Evolutionary conservation across 2,797 vertebrate species (phyloP).

Genomic region (Lerista edwardsae): DNA sequence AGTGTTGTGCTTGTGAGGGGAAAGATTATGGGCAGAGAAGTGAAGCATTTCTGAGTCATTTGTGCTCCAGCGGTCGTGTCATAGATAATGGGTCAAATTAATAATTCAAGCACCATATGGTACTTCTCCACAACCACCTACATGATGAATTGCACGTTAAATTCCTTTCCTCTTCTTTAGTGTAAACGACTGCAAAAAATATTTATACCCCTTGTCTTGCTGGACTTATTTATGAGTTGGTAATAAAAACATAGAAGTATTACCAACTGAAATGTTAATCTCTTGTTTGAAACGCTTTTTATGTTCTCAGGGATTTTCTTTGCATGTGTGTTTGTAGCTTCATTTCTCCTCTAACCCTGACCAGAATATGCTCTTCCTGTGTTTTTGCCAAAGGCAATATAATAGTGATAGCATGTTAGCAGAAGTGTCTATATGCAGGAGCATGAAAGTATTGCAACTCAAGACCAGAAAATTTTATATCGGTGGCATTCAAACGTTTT

Average conservation of each 20-base stretch:
- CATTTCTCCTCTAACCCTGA: slow-evolving; percentile 50
- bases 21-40: slow-evolving; percentile 7
- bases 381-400: slow-evolving; percentile 15
- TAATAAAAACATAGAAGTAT: slow-evolving; percentile 81
- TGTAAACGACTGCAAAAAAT: slow-evolving; percentile 79
- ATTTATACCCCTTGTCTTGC: slow-evolving; percentile 79
- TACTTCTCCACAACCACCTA: slow-evolving; percentile 77
- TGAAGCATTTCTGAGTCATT: slow-evolving; percentile 40
- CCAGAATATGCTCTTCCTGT: neutral
- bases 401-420: slow-evolving; percentile 6
- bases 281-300: slow-evolving; percentile 74
- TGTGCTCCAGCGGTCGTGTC: slow-evolving; percentile 36
- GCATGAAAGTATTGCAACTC: slow-evolving; percentile 40
- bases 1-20: neutral
- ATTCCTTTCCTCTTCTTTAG: slow-evolving; percentile 80
- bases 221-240: slow-evolving; percentile 81
- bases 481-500: too few relatives aligned
- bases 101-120: slow-evolving; percentile 75
- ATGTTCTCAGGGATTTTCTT: slow-evolving; percentile 68
- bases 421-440: slow-evolving; percentile 26
- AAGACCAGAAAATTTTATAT: slow-evolving; percentile 52
- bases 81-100: slow-evolving; percentile 60
- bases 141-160: slow-evolving; percentile 81
- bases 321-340: slow-evolving; percentile 61
- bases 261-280: slow-evolving; percentile 79